phyloP scores from a whole-genome alignment of 2,113 vertebrate species.

The Donacobius atricapilla region DNA sequence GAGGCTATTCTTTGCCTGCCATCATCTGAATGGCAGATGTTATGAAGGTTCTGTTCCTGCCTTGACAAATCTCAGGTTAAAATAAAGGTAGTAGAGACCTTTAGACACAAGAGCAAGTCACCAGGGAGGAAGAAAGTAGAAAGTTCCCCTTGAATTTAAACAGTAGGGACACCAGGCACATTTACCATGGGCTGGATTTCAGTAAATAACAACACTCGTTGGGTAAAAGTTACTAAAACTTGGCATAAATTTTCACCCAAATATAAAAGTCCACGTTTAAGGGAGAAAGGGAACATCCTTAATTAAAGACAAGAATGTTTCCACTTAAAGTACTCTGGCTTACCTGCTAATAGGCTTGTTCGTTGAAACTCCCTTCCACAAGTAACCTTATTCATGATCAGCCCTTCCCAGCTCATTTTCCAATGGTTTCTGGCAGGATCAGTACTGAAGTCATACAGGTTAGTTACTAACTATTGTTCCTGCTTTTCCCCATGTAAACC shows the following conservation, averaged over 20 bases:
- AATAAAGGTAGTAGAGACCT: slow-evolving; percentile 6
- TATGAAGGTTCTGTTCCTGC: background rate
- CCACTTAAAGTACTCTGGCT: background rate
- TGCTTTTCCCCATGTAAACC: background rate
- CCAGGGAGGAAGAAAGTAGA: background rate
- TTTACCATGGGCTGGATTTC: background rate
- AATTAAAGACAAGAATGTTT: background rate
- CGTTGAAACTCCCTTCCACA: background rate
- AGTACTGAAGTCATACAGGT: background rate
- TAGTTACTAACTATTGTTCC: background rate
- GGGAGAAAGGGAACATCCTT: background rate
- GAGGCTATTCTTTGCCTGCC: slow-evolving; percentile 42
- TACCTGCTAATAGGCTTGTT: background rate
- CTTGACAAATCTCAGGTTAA: slow-evolving; percentile 32
- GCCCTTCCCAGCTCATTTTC: background rate
- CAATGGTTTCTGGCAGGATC: background rate
- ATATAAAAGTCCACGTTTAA: background rate
- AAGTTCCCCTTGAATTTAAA: background rate
- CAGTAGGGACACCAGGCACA: background rate
- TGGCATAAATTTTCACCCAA: background rate
- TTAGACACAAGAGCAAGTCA: background rate
- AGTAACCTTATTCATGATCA: background rate
- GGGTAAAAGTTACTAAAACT: background rate
- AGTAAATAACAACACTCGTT: background rate
- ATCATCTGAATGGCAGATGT: background rate